Evolutionary conservation across 2,113 vertebrate species (phyloP), one percentile per base, ranked within the genome.

Genomic region (Carassius auratus): DNA sequence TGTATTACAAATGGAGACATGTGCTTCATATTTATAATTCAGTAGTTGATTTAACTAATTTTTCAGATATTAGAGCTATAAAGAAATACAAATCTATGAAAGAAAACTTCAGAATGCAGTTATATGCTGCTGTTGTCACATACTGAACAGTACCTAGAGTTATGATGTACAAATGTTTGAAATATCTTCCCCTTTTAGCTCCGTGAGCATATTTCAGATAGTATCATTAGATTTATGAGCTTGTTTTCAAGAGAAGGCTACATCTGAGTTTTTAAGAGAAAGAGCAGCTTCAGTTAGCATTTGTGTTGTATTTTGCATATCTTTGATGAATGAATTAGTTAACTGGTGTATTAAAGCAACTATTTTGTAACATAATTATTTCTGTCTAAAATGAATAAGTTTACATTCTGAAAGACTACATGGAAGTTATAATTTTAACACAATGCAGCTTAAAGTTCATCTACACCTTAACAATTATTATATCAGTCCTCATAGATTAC

Each of bases 141-240:
- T 38, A 71, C 8, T 10, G 8, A 71, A 71, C 8, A 38, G 17
- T 71, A 38, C 8, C 8, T 38, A 71, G 33, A 38, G 33, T 8
- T 69, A 36, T 33, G 12, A 69, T 69, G 68, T 48, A n/a, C 19
- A 15, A 3, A 38, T 42, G 19, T 59, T 59, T 55, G 45, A 61
- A 5, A 61, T 36, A 57, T 36, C 21, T 55, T 59, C 66, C 52
- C 13, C 52, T 69, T 33, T 42, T 52, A 36, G 64, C 48, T 33
- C 13, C 4, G 36, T 23, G 52, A 80, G 23, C 84, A 85, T 57
- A 61, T 68, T 61, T 71, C 15, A 71, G n/a, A 85, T 61, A 48
- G 52, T 36, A 19, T 59, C 69, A 59, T 57, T 33, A 55, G 69
- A 85, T 85, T 79, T 85, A 85, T 80, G 84, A 85, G 36, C 66